phyloP scores from a whole-genome alignment of 1,140 invertebrate genomes.

The Drosophila santomea region DNA sequence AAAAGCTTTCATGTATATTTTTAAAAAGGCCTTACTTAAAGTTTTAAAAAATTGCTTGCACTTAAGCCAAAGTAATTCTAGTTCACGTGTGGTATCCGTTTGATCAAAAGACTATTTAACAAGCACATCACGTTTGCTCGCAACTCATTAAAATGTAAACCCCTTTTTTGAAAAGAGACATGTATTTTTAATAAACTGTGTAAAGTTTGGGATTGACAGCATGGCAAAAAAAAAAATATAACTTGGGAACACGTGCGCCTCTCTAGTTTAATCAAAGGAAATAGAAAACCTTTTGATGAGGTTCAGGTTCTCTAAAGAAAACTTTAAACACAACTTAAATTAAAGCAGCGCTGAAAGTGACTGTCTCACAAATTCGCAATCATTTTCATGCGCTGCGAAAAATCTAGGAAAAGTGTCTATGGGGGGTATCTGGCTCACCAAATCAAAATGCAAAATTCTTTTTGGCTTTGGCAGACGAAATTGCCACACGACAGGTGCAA shows the following conservation, averaged over 20 bases:
- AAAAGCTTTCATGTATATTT: neutral
- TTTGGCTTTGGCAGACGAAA: slow-evolving; percentile 8
- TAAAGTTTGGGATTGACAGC: slow-evolving; percentile 3
- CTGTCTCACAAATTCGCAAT: neutral
- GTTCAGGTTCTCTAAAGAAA: neutral
- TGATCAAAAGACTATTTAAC: neutral
- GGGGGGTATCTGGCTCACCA: slow-evolving; percentile 3
- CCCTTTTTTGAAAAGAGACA: slow-evolving; percentile 11
- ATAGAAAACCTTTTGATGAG: slow-evolving; percentile 9
- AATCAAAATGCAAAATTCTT: slow-evolving; percentile 6
- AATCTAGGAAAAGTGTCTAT: neutral
- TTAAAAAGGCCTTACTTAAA: neutral
- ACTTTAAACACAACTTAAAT: neutral
- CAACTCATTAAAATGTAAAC: slow-evolving; percentile 21
- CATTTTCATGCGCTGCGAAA: neutral
- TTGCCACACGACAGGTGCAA: slow-evolving; percentile 41
- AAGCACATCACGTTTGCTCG: slow-evolving; percentile 28
- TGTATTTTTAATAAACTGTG: slow-evolving; percentile 31
- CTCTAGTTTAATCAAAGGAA: slow-evolving; percentile 5
- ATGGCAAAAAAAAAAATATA: neutral
- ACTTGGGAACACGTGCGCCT: neutral
- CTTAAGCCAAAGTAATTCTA: neutral
- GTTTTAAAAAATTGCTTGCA: neutral
- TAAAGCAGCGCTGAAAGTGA: neutral
- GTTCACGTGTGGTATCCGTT: neutral